These are phyloP conservation scores for Chironomus tentans DNA, from an alignment of 2,888 invertebrate species.

Conservation along the genomic window DNA sequence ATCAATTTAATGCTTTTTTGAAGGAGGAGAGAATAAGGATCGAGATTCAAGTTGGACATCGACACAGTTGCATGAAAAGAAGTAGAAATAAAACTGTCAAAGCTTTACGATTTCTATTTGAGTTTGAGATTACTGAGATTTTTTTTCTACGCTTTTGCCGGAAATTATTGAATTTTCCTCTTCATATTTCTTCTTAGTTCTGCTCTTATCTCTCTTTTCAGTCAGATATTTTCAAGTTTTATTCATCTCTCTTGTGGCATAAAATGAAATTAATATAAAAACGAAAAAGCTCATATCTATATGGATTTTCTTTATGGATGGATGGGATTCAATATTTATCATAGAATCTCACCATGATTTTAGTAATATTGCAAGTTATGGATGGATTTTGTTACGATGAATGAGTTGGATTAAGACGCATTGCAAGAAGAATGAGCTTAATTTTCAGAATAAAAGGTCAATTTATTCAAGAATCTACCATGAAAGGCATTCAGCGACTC, in stretches of 20 bases:
- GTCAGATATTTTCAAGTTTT: not conserved
- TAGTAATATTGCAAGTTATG: too few species aligned
- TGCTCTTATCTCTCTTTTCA: not conserved
- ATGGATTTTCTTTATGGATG: not conserved
- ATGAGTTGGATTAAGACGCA: too few species aligned
- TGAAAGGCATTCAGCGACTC: too few species aligned
- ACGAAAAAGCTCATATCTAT: not conserved
- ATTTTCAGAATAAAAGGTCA: too few species aligned
- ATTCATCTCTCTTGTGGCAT: not conserved
- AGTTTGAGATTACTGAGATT: not conserved
- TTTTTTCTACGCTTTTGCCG: not conserved
- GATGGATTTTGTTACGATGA: too few species aligned
- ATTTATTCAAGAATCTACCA: too few species aligned
- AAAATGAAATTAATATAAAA: conserved; percentile 1
- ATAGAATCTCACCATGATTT: too few species aligned
- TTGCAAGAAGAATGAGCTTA: too few species aligned
- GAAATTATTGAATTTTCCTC: not conserved
- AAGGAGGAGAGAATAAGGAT: too few species aligned
- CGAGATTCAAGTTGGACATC: too few species aligned
- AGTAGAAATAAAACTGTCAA: not conserved
- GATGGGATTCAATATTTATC: not conserved
- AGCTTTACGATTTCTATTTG: not conserved
- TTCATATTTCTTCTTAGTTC: not conserved
- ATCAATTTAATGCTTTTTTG: not conserved
- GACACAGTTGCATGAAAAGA: not conserved